A percentile compares a stretch with the other conserved stretches of the same genome.
Evolutionary conservation across 2,797 vertebrate genomes (phyloP).

Genomic region (Arremon aurantiirostris): DNA sequence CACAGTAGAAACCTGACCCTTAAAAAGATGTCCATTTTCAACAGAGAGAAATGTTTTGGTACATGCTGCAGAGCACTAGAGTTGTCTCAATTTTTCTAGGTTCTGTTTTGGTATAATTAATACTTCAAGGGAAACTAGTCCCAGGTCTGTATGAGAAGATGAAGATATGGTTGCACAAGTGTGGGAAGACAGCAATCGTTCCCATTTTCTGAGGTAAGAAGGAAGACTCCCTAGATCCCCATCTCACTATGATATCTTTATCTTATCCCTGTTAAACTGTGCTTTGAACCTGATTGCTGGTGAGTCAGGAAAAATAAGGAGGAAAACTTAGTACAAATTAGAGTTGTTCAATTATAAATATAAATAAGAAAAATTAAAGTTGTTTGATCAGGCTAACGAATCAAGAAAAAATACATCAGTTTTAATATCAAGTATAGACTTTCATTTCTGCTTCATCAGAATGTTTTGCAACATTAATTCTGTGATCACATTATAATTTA

Average conservation of each 20-base stretch:
- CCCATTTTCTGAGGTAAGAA: background rate
- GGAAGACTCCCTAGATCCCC: background rate
- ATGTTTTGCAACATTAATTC: background rate
- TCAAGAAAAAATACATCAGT: background rate
- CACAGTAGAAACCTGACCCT: background rate
- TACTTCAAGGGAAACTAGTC: background rate
- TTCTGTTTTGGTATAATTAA: background rate
- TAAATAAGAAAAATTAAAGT: background rate
- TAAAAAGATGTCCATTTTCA: background rate
- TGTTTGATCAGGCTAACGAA: background rate
- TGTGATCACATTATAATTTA: background rate
- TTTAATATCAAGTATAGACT: background rate
- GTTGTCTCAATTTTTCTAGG: background rate
- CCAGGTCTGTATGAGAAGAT: background rate
- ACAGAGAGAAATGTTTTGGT: background rate
- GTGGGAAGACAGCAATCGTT: background rate
- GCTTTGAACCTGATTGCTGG: background rate
- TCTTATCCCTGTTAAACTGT: background rate
- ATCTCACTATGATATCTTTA: background rate
- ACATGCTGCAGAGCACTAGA: background rate
- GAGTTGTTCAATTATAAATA: background rate
- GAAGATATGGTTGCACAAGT: background rate
- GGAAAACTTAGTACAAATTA: background rate
- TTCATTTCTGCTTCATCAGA: conserved; percentile 4
- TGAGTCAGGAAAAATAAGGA: background rate